phyloP scores from a whole-genome alignment of 2,888 invertebrate species.

The Nasonovia ribisnigri region DNA sequence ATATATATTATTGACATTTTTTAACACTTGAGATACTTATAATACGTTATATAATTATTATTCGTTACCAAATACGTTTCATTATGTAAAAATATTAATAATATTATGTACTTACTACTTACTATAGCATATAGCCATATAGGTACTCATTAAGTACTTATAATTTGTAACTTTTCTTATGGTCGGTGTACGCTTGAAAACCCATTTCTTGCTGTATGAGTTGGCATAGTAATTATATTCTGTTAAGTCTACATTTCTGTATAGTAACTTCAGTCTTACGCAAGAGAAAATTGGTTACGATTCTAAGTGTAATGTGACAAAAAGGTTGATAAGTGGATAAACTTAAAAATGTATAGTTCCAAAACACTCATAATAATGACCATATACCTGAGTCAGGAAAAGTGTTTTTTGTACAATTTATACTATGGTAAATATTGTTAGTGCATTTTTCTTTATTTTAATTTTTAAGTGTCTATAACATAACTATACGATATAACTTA shows the following conservation, averaged over 20 bases:
- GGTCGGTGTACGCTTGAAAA: not conserved
- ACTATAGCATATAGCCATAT: too few relatives aligned
- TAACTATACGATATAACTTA: not conserved
- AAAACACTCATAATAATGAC: not conserved
- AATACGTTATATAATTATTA: too few relatives aligned
- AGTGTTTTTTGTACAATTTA: too few relatives aligned
- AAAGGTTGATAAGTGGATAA: not conserved
- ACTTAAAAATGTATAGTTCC: not conserved
- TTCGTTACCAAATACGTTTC: not conserved
- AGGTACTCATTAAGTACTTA: not conserved
- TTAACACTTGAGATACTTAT: not conserved
- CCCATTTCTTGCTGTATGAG: not conserved
- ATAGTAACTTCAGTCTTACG: not conserved
- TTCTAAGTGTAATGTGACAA: not conserved
- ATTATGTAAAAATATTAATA: not conserved
- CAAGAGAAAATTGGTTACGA: not conserved
- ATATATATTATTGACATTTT: not conserved
- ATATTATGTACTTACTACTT: not conserved
- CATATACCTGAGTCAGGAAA: not conserved
- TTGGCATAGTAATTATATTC: not conserved
- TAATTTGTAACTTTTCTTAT: not conserved
- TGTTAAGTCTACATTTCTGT: not conserved
- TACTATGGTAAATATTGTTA: not conserved
- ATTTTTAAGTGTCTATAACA: not conserved
- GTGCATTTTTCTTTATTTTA: not conserved